Evolutionary conservation across 2,888 invertebrate genomes (phyloP), one percentile per base, ranked within the genome.

Genomic region (Chaitophorus viminalis): DNA sequence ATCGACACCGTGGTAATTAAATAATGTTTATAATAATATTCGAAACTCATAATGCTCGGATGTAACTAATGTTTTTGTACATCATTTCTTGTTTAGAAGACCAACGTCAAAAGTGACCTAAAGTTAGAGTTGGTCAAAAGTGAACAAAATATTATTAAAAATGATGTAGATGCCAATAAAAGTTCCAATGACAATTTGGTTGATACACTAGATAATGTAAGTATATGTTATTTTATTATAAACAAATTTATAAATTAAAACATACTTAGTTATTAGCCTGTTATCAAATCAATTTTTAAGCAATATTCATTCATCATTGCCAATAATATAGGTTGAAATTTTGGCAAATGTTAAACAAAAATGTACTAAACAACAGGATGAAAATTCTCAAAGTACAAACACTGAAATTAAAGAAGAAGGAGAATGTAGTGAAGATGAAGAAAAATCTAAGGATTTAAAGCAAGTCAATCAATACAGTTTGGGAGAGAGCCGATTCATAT

Each of bases 401-500:
- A 3, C 8, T 52, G 87, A 72, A 75, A 81, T 46, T 33, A 87
- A 87, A 65, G 87, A 87, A 74, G 87, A 87, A 74, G 87, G 87
- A 46, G 87, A 87, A 31, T 87, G 79, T 75, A 87, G 87, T 65
- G 87, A 87, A 87, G 87, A 87, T 1, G 87, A 87, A 81, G 87
- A 87, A 46, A 81, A 81, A 65, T 65, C 74, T 46, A 87, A 79
- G 39, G 72, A 76, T 76, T 36, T 85, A 3, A 89, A 89, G 65
- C 77, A 95, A 91, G 95, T 94, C 5, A 96, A 96, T 0, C 95
- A 95, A 91, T 93, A 93, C 91, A 95, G 95, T 8, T 91, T 95
- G 91, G 94, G 94, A 90, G 93, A 95, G 90, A 94, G 94, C 78
- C 96, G 96, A 31, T 96, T 97, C 93, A 95, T 96, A 52, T 97